Evolutionary conservation across 2,888 invertebrate species (phyloP), one percentile per base, ranked within the genome.

Genomic region (Drosophila demipolita): DNA sequence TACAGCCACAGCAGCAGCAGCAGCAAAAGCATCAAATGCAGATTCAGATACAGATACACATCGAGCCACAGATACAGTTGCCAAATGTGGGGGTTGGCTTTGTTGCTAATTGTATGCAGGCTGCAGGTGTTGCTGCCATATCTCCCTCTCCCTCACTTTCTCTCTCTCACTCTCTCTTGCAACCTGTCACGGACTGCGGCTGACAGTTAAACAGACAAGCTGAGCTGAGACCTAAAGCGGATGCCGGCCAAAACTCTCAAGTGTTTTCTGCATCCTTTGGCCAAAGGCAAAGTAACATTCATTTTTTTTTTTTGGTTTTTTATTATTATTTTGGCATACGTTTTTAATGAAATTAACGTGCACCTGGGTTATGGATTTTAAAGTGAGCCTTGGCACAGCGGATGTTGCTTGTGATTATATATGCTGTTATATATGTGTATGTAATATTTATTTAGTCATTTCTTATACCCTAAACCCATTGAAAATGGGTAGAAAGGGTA

Each of bases 71-170:
- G 35, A 38, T 60, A 26, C 36, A 49, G 26, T 6, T 66, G 33
- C 36, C 11, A 11, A 23, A 20, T 57, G 52, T 59, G 36, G 54
- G 29, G 49, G 23, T 8, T 2, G 20, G 32, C 20, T 33, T 62
- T 42, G 61, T 73, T 87, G 84, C 73, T 84, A 84, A 84, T 89
- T 89, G 89, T 87, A 84, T 89, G 89, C 82, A 89, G 79, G 76
- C 84, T 84, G 73, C 72, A 84, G 87, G 89, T 89, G 87, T 89
- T 87, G 72, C 58, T 20, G 50, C 64, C 36, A 52, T 61, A 35
- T 12, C 15, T 55, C 7, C 1, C 20, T 36, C 49, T 17, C 20
- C 15, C 49, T 48, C 26, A 29, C 33, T 15, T n/a, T 15, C 7
- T 38, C n/a, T 38, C 3, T 3, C 7, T 49, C 11, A 35, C 29